Percentiles rank a stretch among this genome's conserved stretches.
Evolutionary conservation across 2,888 invertebrate genomes (phyloP).

Genomic region (Coleophora flavipennella): DNA sequence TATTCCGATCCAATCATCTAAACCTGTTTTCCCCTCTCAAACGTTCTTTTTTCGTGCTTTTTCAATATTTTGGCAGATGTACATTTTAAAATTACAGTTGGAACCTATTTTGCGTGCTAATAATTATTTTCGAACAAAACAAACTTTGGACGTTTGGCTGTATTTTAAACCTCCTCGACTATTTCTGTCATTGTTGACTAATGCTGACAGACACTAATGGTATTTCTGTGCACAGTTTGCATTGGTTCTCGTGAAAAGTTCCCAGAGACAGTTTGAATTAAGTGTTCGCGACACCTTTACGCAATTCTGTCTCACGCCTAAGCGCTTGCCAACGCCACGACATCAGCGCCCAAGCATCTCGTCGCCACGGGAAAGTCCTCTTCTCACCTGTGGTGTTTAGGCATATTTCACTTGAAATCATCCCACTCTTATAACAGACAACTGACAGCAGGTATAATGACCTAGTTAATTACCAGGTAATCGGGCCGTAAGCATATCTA

Average conservation of each 20-base stretch:
- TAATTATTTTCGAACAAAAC: background rate
- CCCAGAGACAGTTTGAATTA: constrained; percentile 48
- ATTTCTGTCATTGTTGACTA: constrained; percentile 45
- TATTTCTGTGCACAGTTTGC: constrained; percentile 52
- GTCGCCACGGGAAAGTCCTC: constrained; percentile 41
- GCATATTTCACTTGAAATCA: constrained; percentile 38
- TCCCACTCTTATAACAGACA: no score
- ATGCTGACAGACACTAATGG: constrained; percentile 54
- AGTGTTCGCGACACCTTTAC: constrained; percentile 63
- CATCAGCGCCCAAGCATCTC: constrained; percentile 45
- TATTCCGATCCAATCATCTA: no score
- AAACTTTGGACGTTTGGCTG: constrained; percentile 8
- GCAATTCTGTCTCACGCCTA: constrained; percentile 62
- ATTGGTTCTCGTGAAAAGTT: constrained; percentile 51
- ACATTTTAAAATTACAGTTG: constrained; percentile 2
- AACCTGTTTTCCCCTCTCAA: no score
- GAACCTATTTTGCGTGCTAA: no score
- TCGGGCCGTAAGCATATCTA: constrained; percentile 7
- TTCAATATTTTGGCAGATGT: background rate
- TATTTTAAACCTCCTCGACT: constrained; percentile 34
- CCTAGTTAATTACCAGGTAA: constrained; percentile 34
- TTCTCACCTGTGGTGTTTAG: constrained; percentile 39
- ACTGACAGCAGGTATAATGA: constrained; percentile 41
- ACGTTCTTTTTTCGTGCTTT: no score
- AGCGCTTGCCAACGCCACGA: constrained; percentile 53